Evolutionary conservation across 2,113 vertebrate species (phyloP), one percentile per base, ranked within the genome.

Genomic region (Xiphophorus couchianus): DNA sequence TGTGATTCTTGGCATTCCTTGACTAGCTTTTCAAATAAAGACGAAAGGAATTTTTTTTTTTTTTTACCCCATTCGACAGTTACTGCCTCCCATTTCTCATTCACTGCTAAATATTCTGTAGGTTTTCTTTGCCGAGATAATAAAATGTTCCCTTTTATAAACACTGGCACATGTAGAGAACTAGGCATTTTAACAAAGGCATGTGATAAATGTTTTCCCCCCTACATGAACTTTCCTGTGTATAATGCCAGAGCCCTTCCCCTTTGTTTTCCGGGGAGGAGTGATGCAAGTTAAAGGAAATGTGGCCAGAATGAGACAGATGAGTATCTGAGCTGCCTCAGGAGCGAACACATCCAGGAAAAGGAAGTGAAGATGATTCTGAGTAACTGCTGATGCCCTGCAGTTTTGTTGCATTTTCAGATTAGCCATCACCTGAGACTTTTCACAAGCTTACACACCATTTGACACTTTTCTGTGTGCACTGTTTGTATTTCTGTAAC

Each of bases 241-340:
- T 60, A 67, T 31, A 12, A 1, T 48, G 33, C 3, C 15, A 1
- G 74, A 67, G 29, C 80, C 73, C 6, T 63, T 81, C 89, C 69
- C 73, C 67, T 75, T 62, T 77, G 54, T 85, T 15, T 80, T 84
- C 79, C 64, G 25, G 83, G 86, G 89, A 77, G 89, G 84, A 19
- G 22, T 30, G 9, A 71, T 61, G 0, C 28, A 42, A 84, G 58
- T 28, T 62, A 70, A 75, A 84, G 82, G 76, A 90, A 85, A 78
- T 37, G 2, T 4, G 15, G 22, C 31, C 74, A 6, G 27, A 66
- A 51, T 66, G 27, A 5, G 1, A 62, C 42, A 81, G 72, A 86
- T 80, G 62, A 82, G 74, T 78, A 81, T 90, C 83, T 69, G 5
- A 73, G 70, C 60, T 33, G 51, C 62, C 17, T 30, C 13, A 15